Evolutionary conservation across 2,888 invertebrate species (phyloP), one percentile per base, ranked within the genome.

Genomic region (Mylabris sibirica): DNA sequence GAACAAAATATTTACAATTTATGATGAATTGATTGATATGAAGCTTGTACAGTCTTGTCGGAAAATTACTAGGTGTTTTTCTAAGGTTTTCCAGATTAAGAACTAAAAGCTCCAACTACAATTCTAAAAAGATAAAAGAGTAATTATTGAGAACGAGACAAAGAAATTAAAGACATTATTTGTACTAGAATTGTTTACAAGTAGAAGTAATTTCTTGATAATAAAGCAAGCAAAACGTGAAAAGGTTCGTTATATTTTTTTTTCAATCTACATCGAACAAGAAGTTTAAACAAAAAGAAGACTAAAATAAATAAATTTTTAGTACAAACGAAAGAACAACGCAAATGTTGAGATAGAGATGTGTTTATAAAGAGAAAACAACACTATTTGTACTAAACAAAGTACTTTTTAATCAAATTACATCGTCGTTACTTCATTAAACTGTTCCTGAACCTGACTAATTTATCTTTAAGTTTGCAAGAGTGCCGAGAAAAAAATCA

Each of bases 351-450:
- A 24, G 14, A 24, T 24, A 57, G 22, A 57, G 57, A 57, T 24
- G 22, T 57, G 22, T 57, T 57, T 57, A 24, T 57, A 11, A 22
- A 57, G 14, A 24, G 14, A 57, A 57, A 57, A 57, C 24, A 57
- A 57, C 57, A 9, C 24, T 24, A 57, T 57, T 57, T 57, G 53
- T 57, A 14, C 24, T 12, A 57, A 57, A 57, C 24, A 57, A 57
- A 57, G 57, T 24, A 24, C 57, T 24, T 57, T 57, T 57, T 57
- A 57, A 57, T 57, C 57, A 24, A 57, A 57, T 57, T 57, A 57
- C 22, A 57, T 57, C 24, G 57, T 57, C 57, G 57, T 57, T 57
- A 57, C 57, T 57, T 57, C 57, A 57, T 57, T 57, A 57, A 57
- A 57, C 14, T 57, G 57, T 57, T 57, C 24, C 57, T 57, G 57